Evolutionary conservation across 2,888 invertebrate species (phyloP).

Genomic region (Drosophila nigricruria): DNA sequence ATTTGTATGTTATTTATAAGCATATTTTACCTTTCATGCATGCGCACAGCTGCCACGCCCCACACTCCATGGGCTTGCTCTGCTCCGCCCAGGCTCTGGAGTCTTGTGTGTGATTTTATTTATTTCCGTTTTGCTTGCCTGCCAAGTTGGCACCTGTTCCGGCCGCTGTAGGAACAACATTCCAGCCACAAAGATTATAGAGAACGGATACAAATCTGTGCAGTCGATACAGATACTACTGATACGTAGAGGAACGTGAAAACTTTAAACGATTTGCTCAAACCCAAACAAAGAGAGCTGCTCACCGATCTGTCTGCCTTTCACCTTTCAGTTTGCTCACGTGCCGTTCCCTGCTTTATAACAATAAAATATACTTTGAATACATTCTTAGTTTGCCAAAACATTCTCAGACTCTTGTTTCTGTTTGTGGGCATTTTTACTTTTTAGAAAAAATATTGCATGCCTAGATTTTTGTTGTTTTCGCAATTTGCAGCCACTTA

Average conservation of each 20-base stretch:
- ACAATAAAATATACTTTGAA: constrained; percentile 62
- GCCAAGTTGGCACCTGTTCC: constrained; percentile 63
- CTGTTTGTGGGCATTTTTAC: background rate
- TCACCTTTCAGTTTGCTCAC: constrained; percentile 39
- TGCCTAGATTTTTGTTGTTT: constrained; percentile 51
- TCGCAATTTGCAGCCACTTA: constrained; percentile 57
- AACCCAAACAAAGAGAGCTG: constrained; percentile 14
- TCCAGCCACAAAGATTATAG: constrained; percentile 57
- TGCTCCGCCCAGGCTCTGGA: background rate
- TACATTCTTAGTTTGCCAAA: constrained; percentile 38
- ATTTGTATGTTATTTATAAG: constrained; percentile 61
- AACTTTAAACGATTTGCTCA: constrained; percentile 67
- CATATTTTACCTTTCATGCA: constrained; percentile 80
- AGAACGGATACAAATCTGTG: constrained; percentile 69
- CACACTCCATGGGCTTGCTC: background rate
- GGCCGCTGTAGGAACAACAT: constrained; percentile 22
- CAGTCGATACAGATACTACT: constrained; percentile 44
- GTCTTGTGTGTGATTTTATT: constrained; percentile 65
- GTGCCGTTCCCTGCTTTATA: constrained; percentile 53
- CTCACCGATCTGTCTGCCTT: constrained; percentile 10
- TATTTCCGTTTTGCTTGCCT: constrained; percentile 61
- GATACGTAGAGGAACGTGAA: constrained; percentile 44
- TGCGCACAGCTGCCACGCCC: constrained; percentile 49
- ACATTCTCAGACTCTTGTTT: constrained; percentile 20
- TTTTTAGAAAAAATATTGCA: constrained; percentile 63